phyloP scores from a whole-genome alignment of 2,113 vertebrate genomes.

The Chloroceryle aenea region DNA sequence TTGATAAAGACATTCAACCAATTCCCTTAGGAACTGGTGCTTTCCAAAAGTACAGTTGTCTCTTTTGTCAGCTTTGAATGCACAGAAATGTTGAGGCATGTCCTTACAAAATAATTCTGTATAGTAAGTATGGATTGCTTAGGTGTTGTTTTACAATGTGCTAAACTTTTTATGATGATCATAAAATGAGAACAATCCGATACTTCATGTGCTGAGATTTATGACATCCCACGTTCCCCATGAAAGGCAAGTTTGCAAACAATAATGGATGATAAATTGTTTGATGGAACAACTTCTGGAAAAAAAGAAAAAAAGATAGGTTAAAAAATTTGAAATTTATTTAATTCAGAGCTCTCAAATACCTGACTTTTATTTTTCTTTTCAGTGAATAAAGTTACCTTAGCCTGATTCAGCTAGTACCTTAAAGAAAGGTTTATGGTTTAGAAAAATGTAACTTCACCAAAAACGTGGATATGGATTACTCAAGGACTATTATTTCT shows the following conservation, averaged over 20 bases:
- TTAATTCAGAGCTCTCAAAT: not conserved
- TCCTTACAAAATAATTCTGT: not conserved
- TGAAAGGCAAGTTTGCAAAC: not conserved
- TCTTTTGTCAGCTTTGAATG: not conserved
- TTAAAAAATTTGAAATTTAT: not conserved
- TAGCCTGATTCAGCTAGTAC: not conserved
- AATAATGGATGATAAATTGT: not conserved
- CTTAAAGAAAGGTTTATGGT: not conserved
- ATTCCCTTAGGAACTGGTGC: not conserved
- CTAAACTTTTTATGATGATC: not conserved
- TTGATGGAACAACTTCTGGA: not conserved
- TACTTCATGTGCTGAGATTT: not conserved
- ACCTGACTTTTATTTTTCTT: not conserved
- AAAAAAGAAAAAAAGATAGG: not conserved
- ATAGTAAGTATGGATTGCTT: not conserved
- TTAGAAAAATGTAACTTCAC: not conserved
- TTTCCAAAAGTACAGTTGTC: not conserved
- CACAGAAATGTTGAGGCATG: not conserved
- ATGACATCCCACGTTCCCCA: not conserved
- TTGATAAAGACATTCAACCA: not conserved
- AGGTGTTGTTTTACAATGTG: not conserved
- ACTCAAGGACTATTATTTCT: not conserved
- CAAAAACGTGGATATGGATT: not conserved
- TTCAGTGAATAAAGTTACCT: not conserved
- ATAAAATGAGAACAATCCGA: not conserved